Evolutionary conservation across 2,797 vertebrate species (phyloP).

Genomic region (Pseudomugil tenellus): DNA sequence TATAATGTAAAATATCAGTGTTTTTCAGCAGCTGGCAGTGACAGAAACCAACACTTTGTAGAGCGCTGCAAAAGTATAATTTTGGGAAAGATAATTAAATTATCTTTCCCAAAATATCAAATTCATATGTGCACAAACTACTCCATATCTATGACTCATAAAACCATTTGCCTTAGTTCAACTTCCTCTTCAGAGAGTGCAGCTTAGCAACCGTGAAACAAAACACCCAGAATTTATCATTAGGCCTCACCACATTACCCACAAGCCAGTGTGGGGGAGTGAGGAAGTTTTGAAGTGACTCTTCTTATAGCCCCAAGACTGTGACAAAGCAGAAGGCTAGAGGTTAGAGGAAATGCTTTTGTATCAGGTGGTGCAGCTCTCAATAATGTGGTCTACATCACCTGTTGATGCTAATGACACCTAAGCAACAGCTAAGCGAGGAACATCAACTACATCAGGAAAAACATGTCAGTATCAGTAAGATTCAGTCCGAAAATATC

Average conservation of each 20-base stretch:
- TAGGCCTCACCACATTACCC: background rate
- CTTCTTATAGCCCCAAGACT: background rate
- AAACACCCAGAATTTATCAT: background rate
- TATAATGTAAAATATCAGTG: slow-evolving; percentile 41
- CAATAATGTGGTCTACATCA: too few species aligned
- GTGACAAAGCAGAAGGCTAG: background rate
- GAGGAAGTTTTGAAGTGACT: background rate
- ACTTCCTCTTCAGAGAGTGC: slow-evolving; percentile 51
- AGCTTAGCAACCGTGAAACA: slow-evolving; percentile 34
- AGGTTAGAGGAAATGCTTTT: background rate
- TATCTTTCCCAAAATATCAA: slow-evolving; percentile 15
- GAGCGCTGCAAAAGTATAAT: background rate
- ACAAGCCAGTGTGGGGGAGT: background rate
- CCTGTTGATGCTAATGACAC: too few species aligned
- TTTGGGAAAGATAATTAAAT: too few species aligned
- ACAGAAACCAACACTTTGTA: background rate
- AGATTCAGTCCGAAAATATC: too few species aligned
- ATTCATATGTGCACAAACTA: background rate
- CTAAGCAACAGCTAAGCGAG: too few species aligned
- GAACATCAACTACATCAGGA: too few species aligned
- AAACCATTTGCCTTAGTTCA: slow-evolving; percentile 20
- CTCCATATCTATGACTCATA: slow-evolving; percentile 17
- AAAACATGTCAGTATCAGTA: too few species aligned
- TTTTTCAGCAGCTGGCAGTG: slow-evolving; percentile 43
- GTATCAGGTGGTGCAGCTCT: too few species aligned